Base-by-base conservation (phyloP, 2,113 vertebrate species). In the Tragelaphus imberbis region DNA sequence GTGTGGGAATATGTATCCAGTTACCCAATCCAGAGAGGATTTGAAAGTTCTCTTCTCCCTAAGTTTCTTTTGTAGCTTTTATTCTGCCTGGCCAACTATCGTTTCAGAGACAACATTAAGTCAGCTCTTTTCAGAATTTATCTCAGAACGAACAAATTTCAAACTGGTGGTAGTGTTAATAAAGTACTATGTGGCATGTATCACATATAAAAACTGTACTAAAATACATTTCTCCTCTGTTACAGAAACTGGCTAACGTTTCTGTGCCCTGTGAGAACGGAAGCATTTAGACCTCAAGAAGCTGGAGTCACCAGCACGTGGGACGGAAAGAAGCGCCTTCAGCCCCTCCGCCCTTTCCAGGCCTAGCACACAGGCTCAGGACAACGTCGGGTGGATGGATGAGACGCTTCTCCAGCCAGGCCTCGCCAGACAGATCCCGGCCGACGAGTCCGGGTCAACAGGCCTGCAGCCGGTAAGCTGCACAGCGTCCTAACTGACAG, bases 201-300 rank as follows among this genome's bases (percentile, higher is more conserved):
- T 28, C 3, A 56, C 47, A 47, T 14, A 79, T n/a, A 77, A 89
- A 90, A 93, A 23, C n/a, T 16, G n/a, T 17, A 53, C 17, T 40
- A 75, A 93, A 79, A 85, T 23, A 33, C 10, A 40, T 40, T 85
- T 56, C 36, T 17, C 55, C 55, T 96, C 27, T 68, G 30, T 53
- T 97, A 85, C 8, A 59, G 36, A 97, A 86, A 77, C 53, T 33
- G 55, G 82, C 55, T 89, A 86, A 77, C 49, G 84, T 51, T 85
- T 87, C 28, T 87, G 36, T 87, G 63, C 53, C 25, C 6, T 89
- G n/a, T 95, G 79, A 71, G 88, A 96, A 90, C 0, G 7, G 17
- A 53, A 68, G 49, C 23, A 79, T 36, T 96, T 59, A 95, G 79
- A 58, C 10, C 36, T 36, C 44, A 47, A 47, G 47, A 84, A 84